Conservation (phyloP, 1,140 invertebrate genomes). For the Saccostrea glomerata region DNA sequence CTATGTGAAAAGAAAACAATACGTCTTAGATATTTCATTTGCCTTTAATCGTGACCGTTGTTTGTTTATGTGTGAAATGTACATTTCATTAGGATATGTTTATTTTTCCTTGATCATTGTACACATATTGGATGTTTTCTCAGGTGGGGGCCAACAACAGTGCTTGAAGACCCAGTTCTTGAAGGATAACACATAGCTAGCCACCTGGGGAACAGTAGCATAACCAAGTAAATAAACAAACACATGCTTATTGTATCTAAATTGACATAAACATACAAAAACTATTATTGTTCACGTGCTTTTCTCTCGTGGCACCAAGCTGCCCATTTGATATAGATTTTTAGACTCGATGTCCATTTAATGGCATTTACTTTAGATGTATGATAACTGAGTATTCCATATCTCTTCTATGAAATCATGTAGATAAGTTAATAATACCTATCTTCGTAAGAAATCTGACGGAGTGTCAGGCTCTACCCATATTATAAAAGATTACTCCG, state of each 20-base stretch:
- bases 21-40: neutral
- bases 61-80: conserved; percentile 45
- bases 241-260: neutral
- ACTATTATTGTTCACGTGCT: neutral
- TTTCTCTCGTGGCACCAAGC: neutral
- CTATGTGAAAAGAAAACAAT: conserved; percentile 17
- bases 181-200: neutral
- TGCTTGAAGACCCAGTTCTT: neutral
- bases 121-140: conserved; percentile 32
- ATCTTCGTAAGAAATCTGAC: neutral
- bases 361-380: too few species aligned
- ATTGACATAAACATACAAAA: neutral
- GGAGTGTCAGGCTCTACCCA: neutral
- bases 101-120: conserved; percentile 35
- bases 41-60: conserved; percentile 33
- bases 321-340: too few species aligned
- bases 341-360: too few species aligned
- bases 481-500: neutral
- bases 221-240: conserved; percentile 16
- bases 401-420: too few species aligned
- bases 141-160: conserved; percentile 16
- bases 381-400: too few species aligned
- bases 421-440: neutral
- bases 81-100: conserved; percentile 40
- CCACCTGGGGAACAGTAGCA: neutral